phyloP scores from a whole-genome alignment of 1,140 invertebrate genomes.

The Lithobius niger region DNA sequence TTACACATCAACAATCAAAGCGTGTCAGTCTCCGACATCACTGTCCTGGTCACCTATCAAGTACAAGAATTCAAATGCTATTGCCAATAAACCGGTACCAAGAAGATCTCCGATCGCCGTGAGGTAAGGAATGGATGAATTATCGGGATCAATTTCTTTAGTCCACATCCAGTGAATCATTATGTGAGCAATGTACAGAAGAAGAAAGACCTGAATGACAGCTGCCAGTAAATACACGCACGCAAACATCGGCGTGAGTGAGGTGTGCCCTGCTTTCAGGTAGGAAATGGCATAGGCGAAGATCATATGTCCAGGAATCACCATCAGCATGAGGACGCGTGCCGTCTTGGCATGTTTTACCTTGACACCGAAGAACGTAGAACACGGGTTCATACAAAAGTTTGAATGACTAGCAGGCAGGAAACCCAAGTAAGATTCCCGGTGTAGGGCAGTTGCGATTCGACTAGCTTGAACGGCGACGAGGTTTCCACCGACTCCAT shows the following conservation, averaged over 20 bases:
- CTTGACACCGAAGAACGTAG: constrained; percentile 50
- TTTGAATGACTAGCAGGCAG: constrained; percentile 42
- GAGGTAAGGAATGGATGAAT: constrained; percentile 86
- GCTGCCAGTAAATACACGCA: constrained; percentile 66
- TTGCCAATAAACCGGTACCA: constrained; percentile 68
- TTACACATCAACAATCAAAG: no score
- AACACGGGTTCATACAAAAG: constrained; percentile 34
- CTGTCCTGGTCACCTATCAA: constrained; percentile 47
- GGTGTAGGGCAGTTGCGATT: constrained; percentile 74
- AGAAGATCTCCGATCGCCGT: constrained; percentile 87
- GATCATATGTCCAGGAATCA: constrained; percentile 82
- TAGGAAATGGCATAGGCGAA: constrained; percentile 80
- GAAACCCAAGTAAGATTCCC: constrained; percentile 44
- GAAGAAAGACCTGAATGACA: constrained; percentile 62
- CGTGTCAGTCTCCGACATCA: constrained; percentile 34
- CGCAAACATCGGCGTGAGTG: constrained; percentile 66
- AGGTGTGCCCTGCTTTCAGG: constrained; percentile 68
- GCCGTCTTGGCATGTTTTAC: constrained; percentile 51
- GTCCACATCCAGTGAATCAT: constrained; percentile 79
- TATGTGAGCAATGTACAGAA: constrained; percentile 66
- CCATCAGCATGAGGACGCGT: constrained; percentile 66
- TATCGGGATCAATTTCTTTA: constrained; percentile 77
- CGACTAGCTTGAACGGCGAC: constrained; percentile 86
- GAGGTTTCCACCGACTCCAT: constrained; percentile 88
- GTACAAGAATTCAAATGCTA: constrained; percentile 68